A percentile compares a stretch with the other conserved stretches of the same genome.
Conservation (phyloP, 1,140 invertebrate genomes). For the Maniola jurtina region DNA sequence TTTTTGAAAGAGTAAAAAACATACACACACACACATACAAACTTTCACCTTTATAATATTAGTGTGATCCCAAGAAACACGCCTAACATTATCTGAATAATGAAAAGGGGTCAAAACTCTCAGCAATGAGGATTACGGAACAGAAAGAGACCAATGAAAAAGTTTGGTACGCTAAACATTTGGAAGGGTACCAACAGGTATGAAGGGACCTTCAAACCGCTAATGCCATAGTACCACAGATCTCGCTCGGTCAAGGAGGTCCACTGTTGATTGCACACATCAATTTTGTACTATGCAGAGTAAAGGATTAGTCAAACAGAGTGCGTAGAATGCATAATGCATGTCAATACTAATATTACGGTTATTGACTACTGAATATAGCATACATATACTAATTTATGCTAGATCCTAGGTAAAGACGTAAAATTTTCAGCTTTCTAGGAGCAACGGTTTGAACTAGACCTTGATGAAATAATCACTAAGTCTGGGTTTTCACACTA, state of each 20-base stretch:
- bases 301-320: background rate
- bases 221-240: background rate
- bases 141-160: no score
- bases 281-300: background rate
- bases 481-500: no score
- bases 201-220: background rate
- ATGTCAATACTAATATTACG: background rate
- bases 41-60: no score
- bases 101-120: no score
- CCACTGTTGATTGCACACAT: slow-evolving; percentile 2
- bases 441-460: no score
- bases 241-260: slow-evolving; percentile 1
- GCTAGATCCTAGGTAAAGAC: background rate
- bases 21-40: no score
- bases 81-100: no score
- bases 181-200: slow-evolving; percentile 8
- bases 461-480: no score
- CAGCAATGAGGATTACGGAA: no score
- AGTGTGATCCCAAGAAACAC: no score
- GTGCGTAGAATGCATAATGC: background rate
- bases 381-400: background rate
- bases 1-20: no score
- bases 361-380: background rate
- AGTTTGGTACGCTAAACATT: background rate
- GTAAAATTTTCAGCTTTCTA: background rate